Conservation (phyloP, 1,140 invertebrate species). For the Drosophila neocordata region DNA sequence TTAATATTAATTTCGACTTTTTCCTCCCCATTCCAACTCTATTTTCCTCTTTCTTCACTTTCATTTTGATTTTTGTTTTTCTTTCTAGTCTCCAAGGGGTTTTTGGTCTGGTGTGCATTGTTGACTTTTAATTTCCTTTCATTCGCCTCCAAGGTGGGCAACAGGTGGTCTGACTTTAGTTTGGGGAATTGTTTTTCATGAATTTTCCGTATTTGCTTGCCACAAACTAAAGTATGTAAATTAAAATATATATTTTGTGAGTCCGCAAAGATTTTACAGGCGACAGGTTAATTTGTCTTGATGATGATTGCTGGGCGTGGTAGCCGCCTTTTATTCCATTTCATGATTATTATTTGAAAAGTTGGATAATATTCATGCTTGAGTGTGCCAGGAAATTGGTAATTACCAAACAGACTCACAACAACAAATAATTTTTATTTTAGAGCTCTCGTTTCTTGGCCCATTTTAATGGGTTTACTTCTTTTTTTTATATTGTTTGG, state of each 20-base stretch:
- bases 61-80: constrained; percentile 16
- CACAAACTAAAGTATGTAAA: constrained; percentile 65
- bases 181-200: constrained; percentile 59
- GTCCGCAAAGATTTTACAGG: constrained; percentile 46
- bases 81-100: constrained; percentile 11
- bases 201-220: constrained; percentile 52
- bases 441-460: constrained; percentile 30
- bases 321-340: constrained; percentile 24
- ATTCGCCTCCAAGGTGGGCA: constrained; percentile 33
- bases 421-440: constrained; percentile 62
- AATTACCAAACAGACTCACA: constrained; percentile 21
- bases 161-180: constrained; percentile 58
- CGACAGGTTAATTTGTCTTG: constrained; percentile 71
- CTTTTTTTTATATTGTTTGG: constrained; percentile 5
- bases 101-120: constrained; percentile 38
- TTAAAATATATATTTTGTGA: constrained; percentile 38
- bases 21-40: not conserved
- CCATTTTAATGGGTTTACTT: constrained; percentile 26
- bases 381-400: constrained; percentile 24
- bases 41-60: not conserved
- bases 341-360: constrained; percentile 52
- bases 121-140: constrained; percentile 75
- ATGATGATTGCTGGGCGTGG: constrained; percentile 34
- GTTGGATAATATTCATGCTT: constrained; percentile 16
- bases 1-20: constrained; percentile 76